Percentiles rank a stretch among this genome's conserved stretches.
These are phyloP conservation scores for Periparus ater DNA, from an alignment of 2,797 vertebrate species.

Conservation along the genomic window DNA sequence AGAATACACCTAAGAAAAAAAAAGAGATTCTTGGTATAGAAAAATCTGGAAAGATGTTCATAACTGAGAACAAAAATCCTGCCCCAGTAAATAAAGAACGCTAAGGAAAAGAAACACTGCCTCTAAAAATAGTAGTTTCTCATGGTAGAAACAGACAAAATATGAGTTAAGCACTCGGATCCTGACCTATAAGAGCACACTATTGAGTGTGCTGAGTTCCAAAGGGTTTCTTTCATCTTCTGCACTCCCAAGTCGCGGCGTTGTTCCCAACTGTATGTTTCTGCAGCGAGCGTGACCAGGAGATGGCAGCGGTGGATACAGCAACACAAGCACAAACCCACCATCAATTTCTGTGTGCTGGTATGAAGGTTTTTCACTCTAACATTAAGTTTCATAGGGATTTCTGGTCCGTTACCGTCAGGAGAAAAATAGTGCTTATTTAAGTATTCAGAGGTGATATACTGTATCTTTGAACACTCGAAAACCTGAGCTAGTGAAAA, in stretches of 20 bases:
- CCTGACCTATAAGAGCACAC: not conserved
- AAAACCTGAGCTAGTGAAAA: not conserved
- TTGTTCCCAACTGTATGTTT: not conserved
- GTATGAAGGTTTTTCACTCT: not conserved
- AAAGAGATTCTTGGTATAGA: not conserved
- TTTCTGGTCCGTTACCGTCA: not conserved
- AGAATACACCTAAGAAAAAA: not conserved
- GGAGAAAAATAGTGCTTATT: not conserved
- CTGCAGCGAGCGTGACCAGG: not conserved
- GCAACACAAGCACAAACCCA: not conserved
- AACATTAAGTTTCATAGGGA: not conserved
- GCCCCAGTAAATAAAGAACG: not conserved
- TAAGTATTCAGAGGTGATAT: not conserved
- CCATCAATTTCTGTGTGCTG: not conserved
- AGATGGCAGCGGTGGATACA: conserved; percentile 27
- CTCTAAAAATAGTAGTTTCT: not conserved
- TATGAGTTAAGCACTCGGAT: not conserved
- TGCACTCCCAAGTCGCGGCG: fast-evolving
- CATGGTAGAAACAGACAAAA: not conserved
- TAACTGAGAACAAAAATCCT: not conserved
- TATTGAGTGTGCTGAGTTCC: not conserved
- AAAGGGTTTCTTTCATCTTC: not conserved
- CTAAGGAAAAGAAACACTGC: not conserved
- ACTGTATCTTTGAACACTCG: not conserved
- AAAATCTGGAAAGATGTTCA: not conserved